A percentile compares a stretch with the other conserved stretches of the same genome.
Conservation (phyloP, 1,140 invertebrate genomes). For the Drosophila grimshawi region DNA sequence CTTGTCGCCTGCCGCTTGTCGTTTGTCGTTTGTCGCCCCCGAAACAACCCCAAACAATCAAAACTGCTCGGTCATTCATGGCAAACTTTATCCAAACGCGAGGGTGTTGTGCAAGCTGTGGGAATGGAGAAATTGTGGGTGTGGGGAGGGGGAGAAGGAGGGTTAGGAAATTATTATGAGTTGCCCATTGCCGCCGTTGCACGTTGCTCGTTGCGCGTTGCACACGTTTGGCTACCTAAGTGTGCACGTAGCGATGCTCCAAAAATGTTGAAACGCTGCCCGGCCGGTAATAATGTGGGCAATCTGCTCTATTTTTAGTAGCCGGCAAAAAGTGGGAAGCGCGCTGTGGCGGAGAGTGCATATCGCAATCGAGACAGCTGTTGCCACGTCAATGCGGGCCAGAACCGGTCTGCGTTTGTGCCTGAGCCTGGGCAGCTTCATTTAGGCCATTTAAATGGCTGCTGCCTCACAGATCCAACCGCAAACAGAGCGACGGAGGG, state of each 20-base stretch:
- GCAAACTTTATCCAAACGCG: conserved; percentile 70
- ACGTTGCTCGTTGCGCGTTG: conserved; percentile 30
- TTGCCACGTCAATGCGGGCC: conserved; percentile 37
- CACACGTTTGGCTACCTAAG: conserved; percentile 29
- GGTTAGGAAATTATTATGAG: conserved; percentile 67
- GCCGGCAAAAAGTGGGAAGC: conserved; percentile 44
- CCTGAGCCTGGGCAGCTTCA: conserved; percentile 36
- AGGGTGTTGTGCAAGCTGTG: not conserved
- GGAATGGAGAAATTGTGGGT: not conserved
- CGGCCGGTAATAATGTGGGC: conserved; percentile 70
- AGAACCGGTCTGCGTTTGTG: not conserved
- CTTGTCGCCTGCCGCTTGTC: conserved; percentile 28
- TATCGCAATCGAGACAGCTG: conserved; percentile 35
- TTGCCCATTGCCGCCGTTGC: conserved; percentile 28
- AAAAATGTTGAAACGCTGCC: conserved; percentile 50
- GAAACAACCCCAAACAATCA: conserved; percentile 18
- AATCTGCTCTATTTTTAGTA: conserved; percentile 79
- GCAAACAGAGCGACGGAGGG: not conserved
- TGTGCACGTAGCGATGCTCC: conserved; percentile 40
- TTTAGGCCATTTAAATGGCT: conserved; percentile 28
- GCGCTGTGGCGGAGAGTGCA: not conserved
- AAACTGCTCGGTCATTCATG: conserved; percentile 80
- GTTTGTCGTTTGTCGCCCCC: no score
- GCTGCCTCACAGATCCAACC: conserved; percentile 25
- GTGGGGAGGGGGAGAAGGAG: not conserved